Conservation (phyloP, 2,888 invertebrate genomes). For the Tanypteryx hageni region DNA sequence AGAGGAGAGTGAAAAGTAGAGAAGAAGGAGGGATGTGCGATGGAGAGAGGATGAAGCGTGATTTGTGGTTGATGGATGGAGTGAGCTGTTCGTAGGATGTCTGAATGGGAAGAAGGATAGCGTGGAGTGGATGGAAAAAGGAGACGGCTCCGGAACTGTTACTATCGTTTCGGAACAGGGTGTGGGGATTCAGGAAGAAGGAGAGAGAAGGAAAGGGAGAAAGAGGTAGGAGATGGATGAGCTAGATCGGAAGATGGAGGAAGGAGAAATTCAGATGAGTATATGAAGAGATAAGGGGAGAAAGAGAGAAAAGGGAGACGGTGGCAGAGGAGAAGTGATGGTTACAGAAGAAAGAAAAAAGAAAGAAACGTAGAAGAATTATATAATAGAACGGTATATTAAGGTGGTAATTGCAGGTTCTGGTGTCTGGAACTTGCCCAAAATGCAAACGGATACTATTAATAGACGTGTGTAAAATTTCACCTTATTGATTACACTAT, state of each 20-base stretch:
- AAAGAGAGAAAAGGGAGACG: not conserved
- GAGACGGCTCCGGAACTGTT: not conserved
- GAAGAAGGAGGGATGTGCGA: not conserved
- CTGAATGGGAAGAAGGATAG: slow-evolving; percentile 21
- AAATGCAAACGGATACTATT: too few relatives aligned
- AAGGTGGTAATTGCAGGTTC: too few relatives aligned
- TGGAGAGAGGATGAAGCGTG: slow-evolving; percentile 10
- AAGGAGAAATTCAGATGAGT: not conserved
- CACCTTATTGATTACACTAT: too few relatives aligned
- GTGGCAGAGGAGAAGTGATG: too few relatives aligned
- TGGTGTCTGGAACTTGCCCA: too few relatives aligned
- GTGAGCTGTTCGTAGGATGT: slow-evolving; percentile 6
- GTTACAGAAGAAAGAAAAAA: too few relatives aligned
- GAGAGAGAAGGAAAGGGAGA: not conserved
- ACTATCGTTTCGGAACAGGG: not conserved
- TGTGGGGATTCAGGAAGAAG: not conserved
- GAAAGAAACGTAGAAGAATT: too few relatives aligned
- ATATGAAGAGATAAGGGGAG: not conserved
- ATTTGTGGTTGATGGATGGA: slow-evolving; percentile 61
- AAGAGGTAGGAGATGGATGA: slow-evolving; percentile 22
- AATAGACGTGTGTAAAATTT: too few relatives aligned
- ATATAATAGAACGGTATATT: too few relatives aligned
- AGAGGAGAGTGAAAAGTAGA: not conserved
- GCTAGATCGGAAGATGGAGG: not conserved
- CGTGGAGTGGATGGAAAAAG: not conserved